Conservation (phyloP, 2,888 invertebrate species). For the Eristalinus sepulchralis region DNA sequence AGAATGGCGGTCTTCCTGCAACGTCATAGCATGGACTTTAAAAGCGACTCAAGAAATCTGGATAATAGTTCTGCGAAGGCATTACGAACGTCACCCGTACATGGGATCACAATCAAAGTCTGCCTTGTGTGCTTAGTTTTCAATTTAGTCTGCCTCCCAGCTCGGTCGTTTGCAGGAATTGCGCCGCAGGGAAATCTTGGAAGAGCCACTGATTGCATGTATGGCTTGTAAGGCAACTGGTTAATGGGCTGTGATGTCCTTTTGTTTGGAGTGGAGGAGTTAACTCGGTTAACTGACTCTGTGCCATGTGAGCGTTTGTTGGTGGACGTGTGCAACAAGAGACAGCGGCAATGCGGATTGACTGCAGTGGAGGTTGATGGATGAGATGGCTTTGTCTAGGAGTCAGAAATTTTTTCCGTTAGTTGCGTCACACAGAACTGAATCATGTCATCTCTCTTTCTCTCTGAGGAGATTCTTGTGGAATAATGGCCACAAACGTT, state of each 20-base stretch:
- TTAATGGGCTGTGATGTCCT: neutral
- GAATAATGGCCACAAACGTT: too few species aligned
- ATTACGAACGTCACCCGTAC: neutral
- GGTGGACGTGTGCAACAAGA: too few species aligned
- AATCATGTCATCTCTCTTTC: too few species aligned
- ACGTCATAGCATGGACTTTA: neutral
- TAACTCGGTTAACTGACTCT: neutral
- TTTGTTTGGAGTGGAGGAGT: neutral
- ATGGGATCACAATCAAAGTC: conserved; percentile 1
- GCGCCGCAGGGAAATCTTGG: neutral
- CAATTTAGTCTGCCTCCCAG: neutral
- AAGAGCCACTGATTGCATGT: neutral
- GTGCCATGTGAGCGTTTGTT: too few species aligned
- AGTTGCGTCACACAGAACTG: too few species aligned
- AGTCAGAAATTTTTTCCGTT: too few species aligned
- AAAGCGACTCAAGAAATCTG: neutral
- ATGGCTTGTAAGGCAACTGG: neutral
- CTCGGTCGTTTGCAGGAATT: neutral
- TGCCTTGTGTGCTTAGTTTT: conserved; percentile 13
- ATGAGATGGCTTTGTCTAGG: too few species aligned
- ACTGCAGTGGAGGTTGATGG: too few species aligned
- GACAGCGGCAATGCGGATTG: too few species aligned
- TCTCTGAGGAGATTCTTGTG: too few species aligned
- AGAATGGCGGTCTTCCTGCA: neutral
- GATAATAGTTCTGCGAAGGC: neutral